Evolutionary conservation across 2,888 invertebrate species (phyloP).

Genomic region (Shargacucullia verbasci): DNA sequence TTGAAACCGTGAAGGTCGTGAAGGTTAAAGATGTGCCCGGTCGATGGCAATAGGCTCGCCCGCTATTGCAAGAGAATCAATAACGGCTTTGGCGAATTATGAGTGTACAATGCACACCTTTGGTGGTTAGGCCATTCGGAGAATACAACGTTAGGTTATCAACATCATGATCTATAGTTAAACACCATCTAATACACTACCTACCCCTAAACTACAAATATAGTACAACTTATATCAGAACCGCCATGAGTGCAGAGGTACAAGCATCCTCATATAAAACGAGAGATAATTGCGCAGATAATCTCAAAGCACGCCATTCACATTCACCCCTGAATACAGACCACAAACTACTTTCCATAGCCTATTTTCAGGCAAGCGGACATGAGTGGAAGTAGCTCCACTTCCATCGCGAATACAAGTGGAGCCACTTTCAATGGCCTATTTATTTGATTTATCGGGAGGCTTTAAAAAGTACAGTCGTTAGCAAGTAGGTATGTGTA

Average conservation of each 20-base stretch:
- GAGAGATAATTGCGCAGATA: slow-evolving; percentile 41
- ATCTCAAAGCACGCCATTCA: slow-evolving; percentile 31
- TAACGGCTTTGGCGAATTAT: too few species aligned
- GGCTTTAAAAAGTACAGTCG: slow-evolving; percentile 36
- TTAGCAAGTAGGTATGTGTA: slow-evolving; percentile 6
- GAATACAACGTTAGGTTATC: too few species aligned
- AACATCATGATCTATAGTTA: too few species aligned
- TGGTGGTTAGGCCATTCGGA: too few species aligned
- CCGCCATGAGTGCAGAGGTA: neutral
- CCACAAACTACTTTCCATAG: slow-evolving; percentile 12
- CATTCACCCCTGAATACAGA: slow-evolving; percentile 20
- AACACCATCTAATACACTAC: too few species aligned
- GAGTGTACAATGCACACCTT: too few species aligned
- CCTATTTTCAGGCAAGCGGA: neutral
- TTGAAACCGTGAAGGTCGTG: too few species aligned
- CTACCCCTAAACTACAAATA: neutral
- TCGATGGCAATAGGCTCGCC: too few species aligned
- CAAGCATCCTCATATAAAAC: slow-evolving; percentile 26
- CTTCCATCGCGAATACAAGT: slow-evolving; percentile 1
- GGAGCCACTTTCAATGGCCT: slow-evolving; percentile 12
- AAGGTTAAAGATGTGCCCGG: too few species aligned
- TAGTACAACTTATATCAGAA: neutral
- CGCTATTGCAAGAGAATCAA: too few species aligned
- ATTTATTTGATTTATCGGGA: slow-evolving; percentile 29
- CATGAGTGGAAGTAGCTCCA: slow-evolving; percentile 13